Evolutionary conservation across 2,113 vertebrate genomes (phyloP), one percentile per base, ranked within the genome.

Genomic region (Eonycteris spelaea): DNA sequence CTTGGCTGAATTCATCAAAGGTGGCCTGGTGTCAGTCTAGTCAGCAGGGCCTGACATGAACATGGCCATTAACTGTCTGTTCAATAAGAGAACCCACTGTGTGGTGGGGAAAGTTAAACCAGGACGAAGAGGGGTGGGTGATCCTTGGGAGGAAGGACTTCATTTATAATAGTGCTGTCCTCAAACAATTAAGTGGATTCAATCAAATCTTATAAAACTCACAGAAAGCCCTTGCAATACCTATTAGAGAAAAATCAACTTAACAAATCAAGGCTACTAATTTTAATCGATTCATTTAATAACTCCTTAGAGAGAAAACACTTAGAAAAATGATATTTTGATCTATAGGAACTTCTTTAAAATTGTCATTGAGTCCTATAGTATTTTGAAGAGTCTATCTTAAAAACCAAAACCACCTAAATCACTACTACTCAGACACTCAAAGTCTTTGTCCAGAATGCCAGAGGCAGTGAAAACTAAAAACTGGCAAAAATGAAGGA

Each of bases 361-460:
- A 93, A 83, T 1, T 35, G 40, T 43, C 57, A 95, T 5, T 63
- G 45, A 91, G 30, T 33, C 40, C 59, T 3, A 87, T 0, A 26
- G 4, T 59, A 90, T 79, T 96, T 77, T 91, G 90, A 92, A 85
- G 70, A 67, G 48, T 65, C 48, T 84, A 59, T 63, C 13, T 94
- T 85, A 85, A 67, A 93, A 92, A 82, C 14, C 53, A 55, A 85
- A 95, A 71, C 94, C 14, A 59, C 45, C 15, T 5, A 87, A 53
- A 67, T 86, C 35, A 82, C 35, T 86, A 85, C 48, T 13, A 43
- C 28, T 35, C 53, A 84, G 33, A 77, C 4, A 48, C 16, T 65
- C 40, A 14, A 74, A 48, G 59, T 65, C 24, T 89, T 73, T 45
- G 43, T 61, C 82, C 33, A 45, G 18, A 35, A 11, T 43, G 57